Percentiles rank a stretch among this genome's conserved stretches.
Evolutionary conservation across 2,797 vertebrate species (phyloP).

Genomic region (Heliangelus exortis): DNA sequence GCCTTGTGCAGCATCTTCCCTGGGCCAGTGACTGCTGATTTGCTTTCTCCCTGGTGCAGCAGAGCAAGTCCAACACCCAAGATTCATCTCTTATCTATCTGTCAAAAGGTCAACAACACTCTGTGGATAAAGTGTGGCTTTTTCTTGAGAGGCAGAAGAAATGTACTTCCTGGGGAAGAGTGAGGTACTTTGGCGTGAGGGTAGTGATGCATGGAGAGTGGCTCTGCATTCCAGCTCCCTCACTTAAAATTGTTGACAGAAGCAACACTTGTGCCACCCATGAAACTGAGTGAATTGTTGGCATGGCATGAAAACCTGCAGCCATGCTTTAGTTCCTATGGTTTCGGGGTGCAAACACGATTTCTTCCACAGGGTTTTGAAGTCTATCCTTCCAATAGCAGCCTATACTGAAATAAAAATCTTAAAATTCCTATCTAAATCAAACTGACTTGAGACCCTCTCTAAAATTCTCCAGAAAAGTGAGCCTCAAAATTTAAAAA

Average conservation of each 20-base stretch:
- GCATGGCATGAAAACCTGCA: not conserved
- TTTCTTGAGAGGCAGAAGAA: not conserved
- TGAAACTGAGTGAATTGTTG: not conserved
- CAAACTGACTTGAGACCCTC: not conserved
- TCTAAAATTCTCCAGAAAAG: not conserved
- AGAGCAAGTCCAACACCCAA: not conserved
- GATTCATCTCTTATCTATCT: not conserved
- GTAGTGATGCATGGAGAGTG: not conserved
- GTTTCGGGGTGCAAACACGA: not conserved
- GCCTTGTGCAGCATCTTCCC: not conserved
- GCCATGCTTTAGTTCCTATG: rapidly evolving
- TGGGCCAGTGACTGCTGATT: not conserved
- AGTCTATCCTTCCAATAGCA: not conserved
- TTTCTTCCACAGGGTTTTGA: not conserved
- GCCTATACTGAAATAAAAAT: not conserved
- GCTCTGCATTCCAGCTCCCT: not conserved
- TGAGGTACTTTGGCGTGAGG: not conserved
- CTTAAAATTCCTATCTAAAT: not conserved
- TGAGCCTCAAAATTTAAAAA: not conserved
- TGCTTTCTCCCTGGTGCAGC: not conserved
- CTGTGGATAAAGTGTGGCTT: not conserved
- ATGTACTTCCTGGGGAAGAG: not conserved
- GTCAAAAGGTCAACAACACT: constrained; percentile 17
- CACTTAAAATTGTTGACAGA: not conserved
- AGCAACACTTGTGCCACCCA: not conserved